Base-by-base conservation (phyloP, 2,113 vertebrate species). In the Oxyura jamaicensis region DNA sequence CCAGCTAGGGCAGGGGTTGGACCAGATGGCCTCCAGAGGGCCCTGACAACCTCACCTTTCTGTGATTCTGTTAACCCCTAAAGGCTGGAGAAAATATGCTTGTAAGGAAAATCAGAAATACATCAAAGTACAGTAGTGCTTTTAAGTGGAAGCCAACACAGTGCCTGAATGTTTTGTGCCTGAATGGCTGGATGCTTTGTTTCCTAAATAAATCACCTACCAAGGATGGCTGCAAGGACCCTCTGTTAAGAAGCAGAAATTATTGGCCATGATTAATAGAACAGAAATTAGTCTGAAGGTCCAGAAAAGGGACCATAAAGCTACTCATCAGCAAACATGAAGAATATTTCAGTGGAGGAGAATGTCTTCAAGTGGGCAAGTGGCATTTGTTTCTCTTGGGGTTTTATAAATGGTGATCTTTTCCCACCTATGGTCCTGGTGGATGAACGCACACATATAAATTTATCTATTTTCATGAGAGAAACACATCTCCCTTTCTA, bases 151-250 rank as follows among this genome's bases (percentile, higher is more conserved):
- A 95, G 77, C 63, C 46, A 53, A 31, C 0, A 3, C 79, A 86
- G 26, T 58, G 56, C 65, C 46, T 21, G 20, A 48, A 48, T 48
- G n/a, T n/a, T n/a, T n/a, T n/a, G n/a, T n/a, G n/a, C n/a, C n/a
- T n/a, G n/a, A n/a, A n/a, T n/a, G n/a, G n/a, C n/a, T n/a, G 46
- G 46, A 25, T 83, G 63, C 31, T 82, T 91, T 91, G 26, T 94
- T 95, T 91, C 80, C 77, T 78, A 83, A 75, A 93, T 74, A 94
- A 92, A 91, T 96, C 63, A 81, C 59, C 48, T 78, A 46, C 42
- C 3, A 17, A 91, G 28, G 8, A 53, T n/a, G 79, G 48, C 65
- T 74, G 67, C 81, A 78, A 91, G 93, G 6, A 66, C 41, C 46
- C 35, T 84, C 62, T 89, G n/a, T 79, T 92, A 94, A 80, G 86